Conservation (phyloP, 2,113 vertebrate species). For the Pomatorhinus ruficollis region DNA sequence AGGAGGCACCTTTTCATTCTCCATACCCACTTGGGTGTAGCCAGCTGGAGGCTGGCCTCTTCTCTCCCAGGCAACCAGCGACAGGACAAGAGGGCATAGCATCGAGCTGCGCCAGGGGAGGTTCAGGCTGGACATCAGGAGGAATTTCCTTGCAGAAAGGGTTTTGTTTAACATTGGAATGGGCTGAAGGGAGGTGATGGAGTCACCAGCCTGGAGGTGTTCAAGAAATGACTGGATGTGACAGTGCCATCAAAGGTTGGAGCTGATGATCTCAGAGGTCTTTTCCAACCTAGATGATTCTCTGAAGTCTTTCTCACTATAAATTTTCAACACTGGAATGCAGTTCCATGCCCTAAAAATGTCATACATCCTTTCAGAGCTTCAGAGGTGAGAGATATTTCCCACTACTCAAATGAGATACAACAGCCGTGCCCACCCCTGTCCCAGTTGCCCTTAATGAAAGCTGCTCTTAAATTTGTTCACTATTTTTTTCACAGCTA, state of each 20-base stretch:
- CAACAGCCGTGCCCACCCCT: not conserved
- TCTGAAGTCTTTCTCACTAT: not conserved
- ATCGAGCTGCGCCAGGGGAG: not conserved
- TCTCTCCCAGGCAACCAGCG: not conserved
- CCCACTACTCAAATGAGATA: not conserved
- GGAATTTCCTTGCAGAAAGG: not conserved
- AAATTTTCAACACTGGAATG: not conserved
- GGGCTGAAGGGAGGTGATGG: not conserved
- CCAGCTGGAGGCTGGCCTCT: not conserved
- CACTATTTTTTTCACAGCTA: not conserved
- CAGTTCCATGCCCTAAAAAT: not conserved
- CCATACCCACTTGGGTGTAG: not conserved
- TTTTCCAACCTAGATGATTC: not conserved
- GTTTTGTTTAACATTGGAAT: not conserved
- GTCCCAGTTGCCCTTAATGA: not conserved
- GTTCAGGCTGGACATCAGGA: not conserved
- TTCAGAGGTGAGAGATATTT: not conserved
- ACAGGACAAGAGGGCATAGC: not conserved
- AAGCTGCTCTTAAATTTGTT: not conserved
- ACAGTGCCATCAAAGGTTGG: not conserved
- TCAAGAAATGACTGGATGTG: not conserved
- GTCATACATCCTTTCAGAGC: accelerated
- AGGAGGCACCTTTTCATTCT: too few relatives aligned
- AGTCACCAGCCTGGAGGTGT: not conserved
- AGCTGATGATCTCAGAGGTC: not conserved